phyloP scores from a whole-genome alignment of 2,888 invertebrate species.

The Tipula unca region DNA sequence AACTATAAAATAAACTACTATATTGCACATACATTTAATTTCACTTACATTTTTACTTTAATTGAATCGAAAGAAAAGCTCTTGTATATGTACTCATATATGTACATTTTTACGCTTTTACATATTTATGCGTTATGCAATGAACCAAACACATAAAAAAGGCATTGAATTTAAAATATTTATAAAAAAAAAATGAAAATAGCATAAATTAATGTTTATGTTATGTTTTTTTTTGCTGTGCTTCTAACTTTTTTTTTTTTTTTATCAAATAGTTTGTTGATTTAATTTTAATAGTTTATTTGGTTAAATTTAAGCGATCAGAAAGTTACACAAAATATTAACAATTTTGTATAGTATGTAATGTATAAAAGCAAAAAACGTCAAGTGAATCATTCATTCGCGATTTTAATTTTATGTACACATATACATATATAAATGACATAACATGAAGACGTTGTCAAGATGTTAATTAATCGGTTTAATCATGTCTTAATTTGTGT shows the following conservation, averaged over 20 bases:
- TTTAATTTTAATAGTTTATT: not conserved
- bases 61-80: not conserved
- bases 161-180: not conserved
- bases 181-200: not conserved
- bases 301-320: not conserved
- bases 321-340: not conserved
- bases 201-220: not conserved
- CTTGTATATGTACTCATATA: not conserved
- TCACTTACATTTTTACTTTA: not conserved
- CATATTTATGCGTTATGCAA: not conserved
- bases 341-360: not conserved
- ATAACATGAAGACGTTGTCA: not conserved
- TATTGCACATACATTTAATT: too few species aligned
- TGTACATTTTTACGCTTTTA: not conserved
- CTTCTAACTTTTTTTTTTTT: not conserved
- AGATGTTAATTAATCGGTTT: not conserved
- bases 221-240: not conserved
- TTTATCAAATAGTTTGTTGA: not conserved
- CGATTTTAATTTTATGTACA: not conserved
- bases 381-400: not conserved
- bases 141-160: not conserved
- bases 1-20: not conserved
- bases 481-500: not conserved
- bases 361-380: not conserved
- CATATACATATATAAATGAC: not conserved